Conservation (phyloP, 2,113 vertebrate species). For the Coptodon bakossiorum region DNA sequence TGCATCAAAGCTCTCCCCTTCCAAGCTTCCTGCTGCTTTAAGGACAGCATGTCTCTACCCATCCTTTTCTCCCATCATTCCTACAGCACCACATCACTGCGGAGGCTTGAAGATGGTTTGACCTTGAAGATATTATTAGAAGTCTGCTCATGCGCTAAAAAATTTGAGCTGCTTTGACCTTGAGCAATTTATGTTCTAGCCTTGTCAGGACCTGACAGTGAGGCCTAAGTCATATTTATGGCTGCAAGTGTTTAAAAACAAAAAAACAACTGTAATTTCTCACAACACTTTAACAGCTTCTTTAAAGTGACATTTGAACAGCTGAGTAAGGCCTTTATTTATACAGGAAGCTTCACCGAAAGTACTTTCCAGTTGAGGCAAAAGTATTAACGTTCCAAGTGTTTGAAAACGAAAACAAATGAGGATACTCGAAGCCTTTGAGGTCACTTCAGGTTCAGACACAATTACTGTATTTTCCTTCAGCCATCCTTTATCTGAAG, state of each 20-base stretch:
- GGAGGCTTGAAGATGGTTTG: slow-evolving; percentile 7
- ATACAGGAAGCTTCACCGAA: not conserved
- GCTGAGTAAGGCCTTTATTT: not conserved
- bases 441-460: not conserved
- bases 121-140: slow-evolving; percentile 55
- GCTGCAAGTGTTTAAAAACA: not conserved
- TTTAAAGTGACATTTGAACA: not conserved
- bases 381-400: not conserved
- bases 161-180: slow-evolving; percentile 12
- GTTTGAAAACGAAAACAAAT: not conserved
- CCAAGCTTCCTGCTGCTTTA: not conserved
- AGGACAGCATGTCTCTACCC: slow-evolving; percentile 10
- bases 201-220: not conserved
- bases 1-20: not conserved
- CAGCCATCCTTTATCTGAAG: not conserved
- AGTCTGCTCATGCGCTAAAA: slow-evolving; percentile 7
- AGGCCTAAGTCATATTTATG: not conserved
- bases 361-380: not conserved
- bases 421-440: not conserved
- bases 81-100: slow-evolving; percentile 34
- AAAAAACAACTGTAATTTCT: not conserved
- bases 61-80: slow-evolving; percentile 19
- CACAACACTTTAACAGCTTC: not conserved
- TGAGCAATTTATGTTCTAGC: not conserved
- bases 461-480: not conserved